Evolutionary conservation across 1,140 invertebrate species (phyloP), one percentile per base, ranked within the genome.

Genomic region (Drosophila kanapiae): DNA sequence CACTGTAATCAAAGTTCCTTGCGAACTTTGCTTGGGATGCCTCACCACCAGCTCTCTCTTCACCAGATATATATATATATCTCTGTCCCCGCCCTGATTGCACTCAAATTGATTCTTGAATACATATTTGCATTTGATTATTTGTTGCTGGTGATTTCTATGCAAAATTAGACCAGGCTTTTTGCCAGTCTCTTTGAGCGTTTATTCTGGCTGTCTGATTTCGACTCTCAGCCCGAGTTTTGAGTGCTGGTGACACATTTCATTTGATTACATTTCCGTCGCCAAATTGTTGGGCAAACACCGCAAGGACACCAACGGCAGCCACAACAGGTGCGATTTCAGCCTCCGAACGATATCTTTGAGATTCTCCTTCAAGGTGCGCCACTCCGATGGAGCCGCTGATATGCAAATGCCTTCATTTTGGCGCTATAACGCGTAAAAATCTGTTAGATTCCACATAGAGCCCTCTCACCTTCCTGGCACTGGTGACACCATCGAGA

Each of bases 121-220:
- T 64, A 84, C 65, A 90, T 90, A 88, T 88, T 88, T 88, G 81
- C 78, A 90, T 84, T 90, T 90, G 85, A 81, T 88, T 88, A 87
- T 88, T 90, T 88, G 85, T 90, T 84, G 78, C 78, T 65, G 77
- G 74, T 84, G 79, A 88, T 90, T 90, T 88, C 76, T 84, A 84
- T 90, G 85, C 69, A 84, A 88, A 88, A 90, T 90, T 84, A 90
- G 56, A 75, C 38, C 76, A 63, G 56, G 56, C 56, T 35, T 59
- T 83, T 58, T 68, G 78, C 75, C 65, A 45, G 48, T 61, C 57
- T 69, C 77, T 75, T 78, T 71, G 60, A 62, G 75, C 67, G 49
- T 42, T n/a, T 42, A 48, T 48, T 27, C 45, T 48, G 45, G 13
- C 27, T 49, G 27, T 16, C 48, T 31, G 48, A 31, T 31, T 49